Base-by-base conservation (phyloP, 2,797 vertebrate species). In the Thalassophryne amazonica region DNA sequence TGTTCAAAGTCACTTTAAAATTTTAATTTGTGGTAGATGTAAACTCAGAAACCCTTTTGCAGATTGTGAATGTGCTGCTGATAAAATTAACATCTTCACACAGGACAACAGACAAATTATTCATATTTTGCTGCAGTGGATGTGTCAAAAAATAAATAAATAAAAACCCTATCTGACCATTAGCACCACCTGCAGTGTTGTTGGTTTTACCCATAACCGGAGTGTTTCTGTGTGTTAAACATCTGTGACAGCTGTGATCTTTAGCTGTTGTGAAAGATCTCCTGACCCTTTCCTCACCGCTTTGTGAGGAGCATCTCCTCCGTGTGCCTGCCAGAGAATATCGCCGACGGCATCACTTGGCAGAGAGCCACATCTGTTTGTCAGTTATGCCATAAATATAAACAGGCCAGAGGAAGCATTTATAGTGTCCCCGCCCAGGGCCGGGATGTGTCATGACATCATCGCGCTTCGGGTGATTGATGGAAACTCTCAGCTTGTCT, bases 351-450 rank as follows among this genome's bases (percentile, higher is more conserved):
- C 67, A 60, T 60, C 68, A 56, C 70, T 84, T 81, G 81, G 80
- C 82, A 69, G 29, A 25, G 63, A 64, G 80, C 78, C 78, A 69
- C 68, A 76, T 79, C 67, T 80, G 78, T 75, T 84, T 86, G 73
- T 85, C 83, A 84, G 70, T 79, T 78, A 83, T 59, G 64, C 76
- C 70, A 72, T 89, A 87, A 89, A 90, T 84, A 86, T 76, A 79
- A 74, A 84, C 74, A 79, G 70, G 75, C 50, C 77, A 63, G 66
- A 40, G 39, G 69, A 76, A 49, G 40, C 68, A 46, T 83, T 82
- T 80, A 80, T 72, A 64, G 60, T 42, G 59, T 67, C 60, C 47
- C 63, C 52, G 68, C 70, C 53, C 48, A 16, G 70, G 80, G 73
- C 74, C 48, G 52, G 27, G 59, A 68, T 67, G 65, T 80, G 79